Conservation (phyloP, 37 sponge, comb jelly and placozoan genomes). For the Crambe crambe region DNA sequence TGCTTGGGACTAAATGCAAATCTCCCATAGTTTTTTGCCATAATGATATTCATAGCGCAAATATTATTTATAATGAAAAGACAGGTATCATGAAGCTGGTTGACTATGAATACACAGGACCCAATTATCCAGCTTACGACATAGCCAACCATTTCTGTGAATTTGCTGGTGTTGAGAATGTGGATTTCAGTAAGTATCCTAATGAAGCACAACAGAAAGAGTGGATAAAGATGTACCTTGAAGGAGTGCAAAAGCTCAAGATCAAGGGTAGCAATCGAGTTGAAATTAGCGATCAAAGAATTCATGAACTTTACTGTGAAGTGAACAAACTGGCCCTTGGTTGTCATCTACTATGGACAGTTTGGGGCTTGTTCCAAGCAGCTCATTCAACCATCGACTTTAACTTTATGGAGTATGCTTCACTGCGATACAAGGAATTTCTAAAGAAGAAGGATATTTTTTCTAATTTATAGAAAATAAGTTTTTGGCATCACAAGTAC, state of each 20-base stretch:
- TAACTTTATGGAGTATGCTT: neutral
- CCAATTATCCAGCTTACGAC: conserved; percentile 80
- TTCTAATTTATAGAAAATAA: no score
- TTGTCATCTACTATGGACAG: conserved; percentile 8
- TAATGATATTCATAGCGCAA: conserved; percentile 79
- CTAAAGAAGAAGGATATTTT: neutral
- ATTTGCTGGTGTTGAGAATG: conserved; percentile 83
- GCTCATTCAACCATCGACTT: neutral
- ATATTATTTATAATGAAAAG: conserved; percentile 47
- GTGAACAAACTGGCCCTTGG: neutral
- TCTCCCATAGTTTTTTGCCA: conserved; percentile 83
- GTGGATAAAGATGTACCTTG: conserved; percentile 73
- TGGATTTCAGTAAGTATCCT: conserved; percentile 80
- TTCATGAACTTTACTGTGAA: neutral
- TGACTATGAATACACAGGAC: conserved; percentile 87
- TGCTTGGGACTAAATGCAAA: conserved; percentile 16
- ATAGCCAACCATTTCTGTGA: conserved; percentile 90
- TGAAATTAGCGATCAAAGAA: neutral
- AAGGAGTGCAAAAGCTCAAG: conserved; percentile 31
- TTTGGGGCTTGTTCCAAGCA: conserved; percentile 7
- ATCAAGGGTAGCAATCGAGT: neutral
- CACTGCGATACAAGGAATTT: neutral
- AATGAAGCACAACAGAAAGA: conserved; percentile 64
- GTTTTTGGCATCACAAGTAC: no score
- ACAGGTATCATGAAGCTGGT: conserved; percentile 73